phyloP scores from a whole-genome alignment of 2,888 invertebrate species.

The Chloroclysta siterata region DNA sequence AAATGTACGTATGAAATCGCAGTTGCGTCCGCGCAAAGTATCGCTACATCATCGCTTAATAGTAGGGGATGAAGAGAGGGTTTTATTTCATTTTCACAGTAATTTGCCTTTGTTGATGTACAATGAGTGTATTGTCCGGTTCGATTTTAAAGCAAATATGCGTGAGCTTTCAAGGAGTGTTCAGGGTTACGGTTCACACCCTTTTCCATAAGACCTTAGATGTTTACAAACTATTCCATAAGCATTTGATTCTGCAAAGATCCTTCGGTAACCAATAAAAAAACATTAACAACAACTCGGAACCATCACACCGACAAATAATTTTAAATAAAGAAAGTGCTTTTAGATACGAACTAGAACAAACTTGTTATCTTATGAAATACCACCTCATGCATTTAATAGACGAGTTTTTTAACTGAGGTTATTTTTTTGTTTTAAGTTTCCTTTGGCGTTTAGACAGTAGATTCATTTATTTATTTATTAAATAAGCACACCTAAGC shows the following conservation, averaged over 20 bases:
- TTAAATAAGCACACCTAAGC: too few species aligned
- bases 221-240: conserved; percentile 25
- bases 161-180: conserved; percentile 66
- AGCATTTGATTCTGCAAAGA: not conserved
- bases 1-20: conserved; percentile 62
- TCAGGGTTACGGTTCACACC: conserved; percentile 74
- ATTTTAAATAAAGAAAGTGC: too few species aligned
- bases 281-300: not conserved
- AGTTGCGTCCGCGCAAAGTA: conserved; percentile 76
- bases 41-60: conserved; percentile 83
- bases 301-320: too few species aligned
- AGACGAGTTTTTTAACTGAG: too few species aligned
- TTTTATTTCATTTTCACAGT: conserved; percentile 83
- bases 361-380: too few species aligned
- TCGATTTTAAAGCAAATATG: conserved; percentile 81
- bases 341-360: too few species aligned
- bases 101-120: conserved; percentile 78
- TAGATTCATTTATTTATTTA: too few species aligned
- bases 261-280: not conserved
- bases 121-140: conserved; percentile 75
- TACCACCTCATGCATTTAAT: too few species aligned
- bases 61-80: conserved; percentile 80
- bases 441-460: too few species aligned
- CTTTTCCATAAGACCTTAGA: conserved; percentile 45
- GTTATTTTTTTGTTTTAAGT: too few species aligned